These are phyloP conservation scores for Petroica traversi DNA, from an alignment of 2,113 vertebrate genomes.

Conservation along the genomic window DNA sequence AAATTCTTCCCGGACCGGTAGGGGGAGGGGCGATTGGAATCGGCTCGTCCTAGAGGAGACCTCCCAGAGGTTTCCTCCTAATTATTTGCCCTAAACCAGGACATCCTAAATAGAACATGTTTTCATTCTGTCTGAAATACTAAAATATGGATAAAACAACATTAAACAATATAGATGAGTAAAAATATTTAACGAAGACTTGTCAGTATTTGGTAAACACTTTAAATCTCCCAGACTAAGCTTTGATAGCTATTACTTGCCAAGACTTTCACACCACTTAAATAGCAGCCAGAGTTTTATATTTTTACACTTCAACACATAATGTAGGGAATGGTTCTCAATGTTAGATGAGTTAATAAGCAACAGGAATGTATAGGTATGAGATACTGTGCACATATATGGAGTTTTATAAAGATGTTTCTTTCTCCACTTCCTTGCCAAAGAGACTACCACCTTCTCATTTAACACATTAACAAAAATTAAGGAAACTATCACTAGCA, in stretches of 20 bases:
- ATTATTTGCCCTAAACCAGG: no score
- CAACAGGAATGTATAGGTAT: neutral
- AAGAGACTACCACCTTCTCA: neutral
- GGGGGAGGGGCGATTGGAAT: no score
- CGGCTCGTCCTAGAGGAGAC: no score
- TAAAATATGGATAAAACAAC: neutral
- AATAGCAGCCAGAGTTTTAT: neutral
- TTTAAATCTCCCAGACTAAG: neutral
- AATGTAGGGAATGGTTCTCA: neutral
- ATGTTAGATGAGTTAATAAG: neutral
- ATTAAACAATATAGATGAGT: neutral
- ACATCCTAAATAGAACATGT: neutral
- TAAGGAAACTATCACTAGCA: neutral
- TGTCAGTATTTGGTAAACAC: neutral
- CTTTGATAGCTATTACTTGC: neutral
- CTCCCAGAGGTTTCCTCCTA: no score
- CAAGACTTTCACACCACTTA: neutral
- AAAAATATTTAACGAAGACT: neutral
- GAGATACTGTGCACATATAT: neutral
- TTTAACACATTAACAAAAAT: neutral
- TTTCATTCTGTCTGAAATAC: neutral
- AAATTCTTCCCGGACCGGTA: no score
- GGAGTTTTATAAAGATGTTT: neutral
- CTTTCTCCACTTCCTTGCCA: neutral
- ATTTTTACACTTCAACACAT: neutral